These are phyloP conservation scores for Eupeodes corollae DNA, from an alignment of 1,140 invertebrate genomes.

Conservation along the genomic window DNA sequence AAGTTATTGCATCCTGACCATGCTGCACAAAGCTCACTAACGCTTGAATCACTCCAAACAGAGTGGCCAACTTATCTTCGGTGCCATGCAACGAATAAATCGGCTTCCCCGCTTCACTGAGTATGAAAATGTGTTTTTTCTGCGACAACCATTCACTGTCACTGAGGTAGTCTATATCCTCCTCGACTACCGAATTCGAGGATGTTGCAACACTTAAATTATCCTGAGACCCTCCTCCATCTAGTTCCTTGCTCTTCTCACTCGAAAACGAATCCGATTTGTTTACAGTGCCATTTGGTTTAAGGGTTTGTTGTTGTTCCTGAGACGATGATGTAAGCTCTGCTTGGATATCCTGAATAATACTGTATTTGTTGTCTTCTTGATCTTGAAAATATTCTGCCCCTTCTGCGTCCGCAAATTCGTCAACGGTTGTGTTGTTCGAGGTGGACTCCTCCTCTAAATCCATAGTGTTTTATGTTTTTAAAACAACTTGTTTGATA, in stretches of 20 bases:
- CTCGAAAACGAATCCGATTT: slow-evolving; percentile 3
- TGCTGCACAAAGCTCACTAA: slow-evolving; percentile 83
- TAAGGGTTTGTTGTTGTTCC: no score
- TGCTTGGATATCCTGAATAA: not conserved
- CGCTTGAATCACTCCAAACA: slow-evolving; percentile 93
- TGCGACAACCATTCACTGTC: slow-evolving; percentile 63
- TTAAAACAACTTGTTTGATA: no score
- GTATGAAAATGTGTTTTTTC: slow-evolving; percentile 85
- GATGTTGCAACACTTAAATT: not conserved
- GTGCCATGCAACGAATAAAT: slow-evolving; percentile 91
- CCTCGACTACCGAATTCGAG: slow-evolving; percentile 8
- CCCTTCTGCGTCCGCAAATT: no score
- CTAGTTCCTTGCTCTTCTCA: slow-evolving; percentile 1
- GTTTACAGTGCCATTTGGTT: slow-evolving; percentile 1
- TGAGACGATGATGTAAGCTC: not conserved
- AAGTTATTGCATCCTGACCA: slow-evolving; percentile 69
- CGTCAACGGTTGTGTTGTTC: no score
- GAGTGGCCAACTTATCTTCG: slow-evolving; percentile 86
- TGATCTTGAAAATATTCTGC: not conserved
- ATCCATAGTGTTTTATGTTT: no score
- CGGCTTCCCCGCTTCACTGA: slow-evolving; percentile 91
- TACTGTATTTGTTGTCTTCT: not conserved
- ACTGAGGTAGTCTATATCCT: slow-evolving; percentile 44
- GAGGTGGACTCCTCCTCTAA: no score
- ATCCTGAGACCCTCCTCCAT: not conserved